Evolutionary conservation across 2,113 vertebrate genomes (phyloP).

Genomic region (Labeo rohita): DNA sequence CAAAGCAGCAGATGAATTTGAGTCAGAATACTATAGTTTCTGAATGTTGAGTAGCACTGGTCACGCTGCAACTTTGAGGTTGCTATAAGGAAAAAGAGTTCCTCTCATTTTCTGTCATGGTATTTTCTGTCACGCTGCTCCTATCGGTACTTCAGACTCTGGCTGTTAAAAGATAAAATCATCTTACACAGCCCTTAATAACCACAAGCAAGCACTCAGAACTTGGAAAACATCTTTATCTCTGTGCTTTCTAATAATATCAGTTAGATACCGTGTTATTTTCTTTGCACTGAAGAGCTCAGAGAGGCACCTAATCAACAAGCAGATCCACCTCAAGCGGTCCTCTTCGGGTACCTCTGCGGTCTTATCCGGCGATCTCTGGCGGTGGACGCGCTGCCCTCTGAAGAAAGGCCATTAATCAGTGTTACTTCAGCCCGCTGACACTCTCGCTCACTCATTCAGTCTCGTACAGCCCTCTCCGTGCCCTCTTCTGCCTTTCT

Average conservation of each 20-base stretch:
- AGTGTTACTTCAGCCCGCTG: slow-evolving; percentile 59
- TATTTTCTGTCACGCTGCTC: background rate
- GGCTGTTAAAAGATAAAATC: slow-evolving; percentile 30
- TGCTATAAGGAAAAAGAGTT: background rate
- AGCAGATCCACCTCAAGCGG: slow-evolving; percentile 53
- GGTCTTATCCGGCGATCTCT: slow-evolving; percentile 47
- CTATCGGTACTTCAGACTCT: background rate
- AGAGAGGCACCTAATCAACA: slow-evolving; percentile 50
- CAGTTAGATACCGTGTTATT: slow-evolving; percentile 36
- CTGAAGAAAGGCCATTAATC: slow-evolving; percentile 61
- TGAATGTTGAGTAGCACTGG: background rate
- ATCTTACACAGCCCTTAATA: slow-evolving; percentile 28
- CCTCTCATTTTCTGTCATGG: background rate
- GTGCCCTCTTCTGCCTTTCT: slow-evolving; percentile 48
- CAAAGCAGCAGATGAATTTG: background rate
- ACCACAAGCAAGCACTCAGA: slow-evolving; percentile 18
- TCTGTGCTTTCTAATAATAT: slow-evolving; percentile 33
- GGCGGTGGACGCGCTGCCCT: slow-evolving; percentile 59
- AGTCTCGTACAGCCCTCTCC: slow-evolving; percentile 47
- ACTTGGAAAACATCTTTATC: background rate
- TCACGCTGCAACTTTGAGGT: background rate
- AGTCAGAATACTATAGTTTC: background rate
- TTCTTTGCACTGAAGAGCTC: slow-evolving; percentile 22
- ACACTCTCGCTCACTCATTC: slow-evolving; percentile 53
- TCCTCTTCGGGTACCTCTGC: slow-evolving; percentile 46